Conservation (phyloP, 2,797 vertebrate genomes). For the Tympanoctomys barrerae region DNA sequence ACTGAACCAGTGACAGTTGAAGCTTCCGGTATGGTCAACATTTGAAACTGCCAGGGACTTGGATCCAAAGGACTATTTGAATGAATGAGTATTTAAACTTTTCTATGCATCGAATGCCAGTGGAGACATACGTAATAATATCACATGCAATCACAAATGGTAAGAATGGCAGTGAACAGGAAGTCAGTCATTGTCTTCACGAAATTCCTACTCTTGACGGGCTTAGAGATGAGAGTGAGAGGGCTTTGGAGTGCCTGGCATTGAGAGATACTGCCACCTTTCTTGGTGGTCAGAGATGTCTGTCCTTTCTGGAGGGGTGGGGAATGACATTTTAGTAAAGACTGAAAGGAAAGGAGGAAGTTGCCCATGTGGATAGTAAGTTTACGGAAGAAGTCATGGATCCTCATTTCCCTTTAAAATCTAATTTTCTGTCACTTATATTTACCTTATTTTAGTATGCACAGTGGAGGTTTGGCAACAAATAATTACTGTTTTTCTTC, state of each 20-base stretch:
- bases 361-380: background rate
- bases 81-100: background rate
- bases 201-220: background rate
- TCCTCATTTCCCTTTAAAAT: slow-evolving; percentile 16
- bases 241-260: rapidly evolving
- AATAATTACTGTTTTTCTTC: background rate
- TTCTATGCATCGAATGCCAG: background rate
- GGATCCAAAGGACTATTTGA: background rate
- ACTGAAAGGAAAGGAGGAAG: background rate
- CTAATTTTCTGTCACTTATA: background rate
- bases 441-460: background rate
- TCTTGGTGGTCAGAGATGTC: background rate
- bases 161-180: background rate
- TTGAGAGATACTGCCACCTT: background rate
- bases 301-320: background rate
- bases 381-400: background rate
- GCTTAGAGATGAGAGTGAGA: background rate
- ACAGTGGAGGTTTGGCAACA: background rate
- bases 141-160: background rate
- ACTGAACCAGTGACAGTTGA: background rate
- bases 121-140: background rate
- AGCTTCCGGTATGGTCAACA: background rate
- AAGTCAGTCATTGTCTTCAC: background rate
- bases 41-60: background rate
- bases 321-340: background rate